phyloP scores from a whole-genome alignment of 2,113 vertebrate genomes.

The Acrocephalus arundinaceus region DNA sequence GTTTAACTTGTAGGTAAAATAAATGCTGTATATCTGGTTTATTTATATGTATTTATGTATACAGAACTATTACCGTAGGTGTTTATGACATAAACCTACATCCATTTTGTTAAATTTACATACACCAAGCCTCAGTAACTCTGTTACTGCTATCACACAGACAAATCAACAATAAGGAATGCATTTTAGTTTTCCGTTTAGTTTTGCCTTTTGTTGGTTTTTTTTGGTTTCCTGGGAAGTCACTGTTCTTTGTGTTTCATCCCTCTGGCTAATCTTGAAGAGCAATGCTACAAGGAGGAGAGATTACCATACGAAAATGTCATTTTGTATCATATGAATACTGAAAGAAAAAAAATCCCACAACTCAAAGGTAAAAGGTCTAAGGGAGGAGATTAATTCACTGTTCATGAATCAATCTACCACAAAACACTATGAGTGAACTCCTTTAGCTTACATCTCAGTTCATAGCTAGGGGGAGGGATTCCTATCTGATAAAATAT shows the following conservation, averaged over 20 bases:
- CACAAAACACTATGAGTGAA: not conserved
- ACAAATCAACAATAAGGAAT: conserved; percentile 5
- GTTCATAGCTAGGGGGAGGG: conserved; percentile 45
- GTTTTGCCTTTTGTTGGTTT: not conserved
- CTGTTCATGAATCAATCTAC: conserved; percentile 21
- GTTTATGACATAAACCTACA: not conserved
- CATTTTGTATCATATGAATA: conserved; percentile 61
- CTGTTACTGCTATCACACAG: conserved; percentile 20
- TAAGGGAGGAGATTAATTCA: conserved; percentile 51
- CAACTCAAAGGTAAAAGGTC: conserved; percentile 54
- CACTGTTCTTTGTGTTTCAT: not conserved
- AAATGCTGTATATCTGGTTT: not conserved
- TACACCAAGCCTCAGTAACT: not conserved
- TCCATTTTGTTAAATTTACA: not conserved
- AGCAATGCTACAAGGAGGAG: conserved; percentile 38
- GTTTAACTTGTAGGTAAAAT: conserved; percentile 13
- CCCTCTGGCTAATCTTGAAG: conserved; percentile 62
- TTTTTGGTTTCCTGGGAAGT: not conserved
- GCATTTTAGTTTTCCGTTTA: not conserved
- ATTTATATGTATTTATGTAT: not conserved
- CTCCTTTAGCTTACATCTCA: conserved; percentile 1
- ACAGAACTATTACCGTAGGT: not conserved
- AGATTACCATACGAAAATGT: conserved; percentile 75
- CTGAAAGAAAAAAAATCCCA: not conserved
- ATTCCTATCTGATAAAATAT: conserved; percentile 36